These are phyloP conservation scores for Scrobipalpa atriplicella DNA, from an alignment of 2,888 invertebrate species.

Conservation along the genomic window DNA sequence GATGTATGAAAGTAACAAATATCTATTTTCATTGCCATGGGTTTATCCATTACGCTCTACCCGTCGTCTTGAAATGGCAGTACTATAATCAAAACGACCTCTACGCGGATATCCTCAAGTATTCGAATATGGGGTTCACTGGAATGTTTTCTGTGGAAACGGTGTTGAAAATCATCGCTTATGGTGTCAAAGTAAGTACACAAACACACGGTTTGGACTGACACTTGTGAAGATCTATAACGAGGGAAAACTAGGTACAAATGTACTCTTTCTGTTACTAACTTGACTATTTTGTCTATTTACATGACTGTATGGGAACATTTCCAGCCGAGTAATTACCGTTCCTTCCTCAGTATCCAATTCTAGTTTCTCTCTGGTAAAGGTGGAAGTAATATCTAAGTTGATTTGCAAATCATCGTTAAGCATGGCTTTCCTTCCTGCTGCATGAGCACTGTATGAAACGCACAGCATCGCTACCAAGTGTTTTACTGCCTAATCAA, in stretches of 20 bases:
- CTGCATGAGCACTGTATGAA: constrained; percentile 68
- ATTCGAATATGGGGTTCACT: constrained; percentile 99
- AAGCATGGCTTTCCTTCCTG: constrained; percentile 71
- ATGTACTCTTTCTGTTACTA: constrained; percentile 81
- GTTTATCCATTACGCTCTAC: constrained; percentile 71
- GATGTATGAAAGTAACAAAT: constrained; percentile 62
- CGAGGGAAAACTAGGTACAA: constrained; percentile 64
- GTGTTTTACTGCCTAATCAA: constrained; percentile 7
- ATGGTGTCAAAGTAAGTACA: constrained; percentile 98
- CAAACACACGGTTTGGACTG: constrained; percentile 63
- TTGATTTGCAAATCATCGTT: constrained; percentile 67
- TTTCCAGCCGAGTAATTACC: constrained; percentile 68
- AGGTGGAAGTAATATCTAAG: constrained; percentile 52
- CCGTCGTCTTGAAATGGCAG: constrained; percentile 86
- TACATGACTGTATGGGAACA: constrained; percentile 78
- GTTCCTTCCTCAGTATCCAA: constrained; percentile 70
- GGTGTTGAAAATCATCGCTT: constrained; percentile 99
- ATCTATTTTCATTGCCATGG: constrained; percentile 81
- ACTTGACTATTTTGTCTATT: constrained; percentile 71
- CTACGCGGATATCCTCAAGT: constrained; percentile 96
- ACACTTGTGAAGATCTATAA: constrained; percentile 54
- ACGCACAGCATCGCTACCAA: constrained; percentile 22
- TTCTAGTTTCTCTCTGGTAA: constrained; percentile 70
- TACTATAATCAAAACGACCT: constrained; percentile 96
- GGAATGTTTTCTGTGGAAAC: constrained; percentile 99